Percentiles rank a stretch among this genome's conserved stretches.
Conservation (phyloP, 2,113 vertebrate genomes). For the Stegastes partitus region DNA sequence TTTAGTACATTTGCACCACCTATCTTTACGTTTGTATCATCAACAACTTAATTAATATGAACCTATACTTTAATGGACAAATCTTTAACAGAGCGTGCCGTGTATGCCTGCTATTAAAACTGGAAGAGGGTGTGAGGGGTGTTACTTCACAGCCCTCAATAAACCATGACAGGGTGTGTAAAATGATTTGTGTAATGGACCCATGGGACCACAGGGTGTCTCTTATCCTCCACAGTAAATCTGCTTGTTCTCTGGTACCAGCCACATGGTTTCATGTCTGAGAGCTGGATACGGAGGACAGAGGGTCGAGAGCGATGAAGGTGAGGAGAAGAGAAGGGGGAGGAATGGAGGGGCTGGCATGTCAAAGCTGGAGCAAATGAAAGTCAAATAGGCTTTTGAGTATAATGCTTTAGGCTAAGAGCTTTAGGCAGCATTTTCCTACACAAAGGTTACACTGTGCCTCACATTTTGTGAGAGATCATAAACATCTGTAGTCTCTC, state of each 20-base stretch:
- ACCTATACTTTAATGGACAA: background rate
- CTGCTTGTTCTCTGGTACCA: background rate
- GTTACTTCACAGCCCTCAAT: background rate
- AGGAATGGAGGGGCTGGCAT: constrained; percentile 6
- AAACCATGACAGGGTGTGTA: background rate
- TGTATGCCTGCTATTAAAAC: background rate
- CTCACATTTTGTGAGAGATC: too few relatives aligned
- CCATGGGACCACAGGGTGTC: constrained; percentile 80
- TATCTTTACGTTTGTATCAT: background rate
- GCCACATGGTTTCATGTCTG: constrained; percentile 10
- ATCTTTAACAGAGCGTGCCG: background rate
- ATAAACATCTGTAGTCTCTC: too few relatives aligned
- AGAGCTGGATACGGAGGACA: constrained; percentile 4
- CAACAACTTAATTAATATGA: background rate
- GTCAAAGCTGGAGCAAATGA: constrained; percentile 48
- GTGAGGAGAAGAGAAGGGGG: background rate
- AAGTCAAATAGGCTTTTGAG: constrained; percentile 48
- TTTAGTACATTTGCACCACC: background rate
- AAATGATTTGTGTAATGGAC: constrained; percentile 45
- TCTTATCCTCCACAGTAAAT: constrained; percentile 76
- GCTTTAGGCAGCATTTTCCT: constrained; percentile 16
- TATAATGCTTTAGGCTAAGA: constrained; percentile 1
- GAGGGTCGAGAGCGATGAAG: background rate
- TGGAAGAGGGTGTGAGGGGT: background rate
- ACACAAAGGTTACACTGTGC: background rate